Percentiles rank a stretch among this genome's conserved stretches.
These are phyloP conservation scores for Theretra japonica DNA, from an alignment of 2,888 invertebrate species.

Conservation along the genomic window DNA sequence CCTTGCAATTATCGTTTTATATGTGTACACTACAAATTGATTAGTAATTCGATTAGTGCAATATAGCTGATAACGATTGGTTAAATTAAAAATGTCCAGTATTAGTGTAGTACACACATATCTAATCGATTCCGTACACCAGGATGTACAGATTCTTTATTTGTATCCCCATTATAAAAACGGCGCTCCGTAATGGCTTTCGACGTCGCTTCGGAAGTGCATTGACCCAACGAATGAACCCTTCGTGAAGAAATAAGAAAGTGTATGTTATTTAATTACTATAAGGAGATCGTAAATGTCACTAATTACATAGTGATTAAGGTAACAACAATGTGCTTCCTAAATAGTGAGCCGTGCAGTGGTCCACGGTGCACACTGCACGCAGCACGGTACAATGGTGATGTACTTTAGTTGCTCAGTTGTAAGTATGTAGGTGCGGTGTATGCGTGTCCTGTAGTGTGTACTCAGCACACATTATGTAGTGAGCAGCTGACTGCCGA, in stretches of 20 bases:
- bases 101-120: conserved; percentile 35
- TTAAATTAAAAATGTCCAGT: conserved; percentile 34
- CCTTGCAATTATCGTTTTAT: conserved; percentile 37
- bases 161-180: conserved; percentile 69
- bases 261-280: conserved; percentile 21
- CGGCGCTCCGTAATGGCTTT: conserved; percentile 73
- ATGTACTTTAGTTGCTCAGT: conserved; percentile 42
- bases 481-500: conserved; percentile 74
- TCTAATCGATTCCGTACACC: conserved; percentile 46
- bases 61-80: conserved; percentile 23
- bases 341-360: conserved; percentile 24
- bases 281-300: conserved; percentile 20
- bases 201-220: conserved; percentile 80
- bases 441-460: conserved; percentile 30
- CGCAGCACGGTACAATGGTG: conserved; percentile 34
- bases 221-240: conserved; percentile 82
- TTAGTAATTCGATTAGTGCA: conserved; percentile 40
- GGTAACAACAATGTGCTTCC: background rate
- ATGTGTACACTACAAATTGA: conserved; percentile 37
- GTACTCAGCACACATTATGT: conserved; percentile 46
- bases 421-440: conserved; percentile 41
- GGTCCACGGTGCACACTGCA: conserved; percentile 19
- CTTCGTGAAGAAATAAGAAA: conserved; percentile 57
- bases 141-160: conserved; percentile 54
- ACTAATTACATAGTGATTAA: background rate